phyloP scores from a whole-genome alignment of 2,797 vertebrate species.

The Microctenopoma steveboyesi region DNA sequence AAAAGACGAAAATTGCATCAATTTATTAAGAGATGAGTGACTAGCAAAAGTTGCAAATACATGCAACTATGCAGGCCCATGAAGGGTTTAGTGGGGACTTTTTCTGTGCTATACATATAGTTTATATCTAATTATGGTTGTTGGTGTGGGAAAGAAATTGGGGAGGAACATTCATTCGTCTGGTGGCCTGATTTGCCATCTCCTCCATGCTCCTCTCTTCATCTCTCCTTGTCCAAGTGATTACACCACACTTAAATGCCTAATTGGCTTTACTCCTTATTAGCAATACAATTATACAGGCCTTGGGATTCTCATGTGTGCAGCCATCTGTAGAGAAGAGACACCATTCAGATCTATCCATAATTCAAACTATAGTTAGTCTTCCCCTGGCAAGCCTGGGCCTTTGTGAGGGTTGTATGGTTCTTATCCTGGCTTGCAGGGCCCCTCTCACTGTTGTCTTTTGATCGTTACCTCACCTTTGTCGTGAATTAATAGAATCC shows the following conservation, averaged over 20 bases:
- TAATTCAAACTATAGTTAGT: conserved; percentile 97
- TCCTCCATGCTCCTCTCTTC: conserved; percentile 86
- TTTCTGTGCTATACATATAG: conserved; percentile 87
- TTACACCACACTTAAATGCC: conserved; percentile 98
- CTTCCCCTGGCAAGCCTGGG: conserved; percentile 83
- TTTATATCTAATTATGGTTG: conserved; percentile 95
- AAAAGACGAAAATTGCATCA: conserved; percentile 9
- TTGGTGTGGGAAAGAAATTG: conserved; percentile 76
- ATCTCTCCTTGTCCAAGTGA: conserved; percentile 92
- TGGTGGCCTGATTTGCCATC: conserved; percentile 86
- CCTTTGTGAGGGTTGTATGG: conserved; percentile 86
- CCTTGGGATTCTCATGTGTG: conserved; percentile 93
- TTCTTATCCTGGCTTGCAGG: conserved; percentile 90
- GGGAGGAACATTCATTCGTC: conserved; percentile 75
- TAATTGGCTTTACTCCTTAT: conserved; percentile 99
- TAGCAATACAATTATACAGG: conserved; percentile 99
- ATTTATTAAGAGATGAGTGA: not conserved
- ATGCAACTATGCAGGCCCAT: conserved; percentile 75
- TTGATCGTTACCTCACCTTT: conserved; percentile 76
- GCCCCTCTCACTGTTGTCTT: conserved; percentile 75
- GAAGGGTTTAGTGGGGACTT: conserved; percentile 87
- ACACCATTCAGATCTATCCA: conserved; percentile 96
- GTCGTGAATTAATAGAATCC: conserved; percentile 59
- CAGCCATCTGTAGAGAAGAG: conserved; percentile 95
- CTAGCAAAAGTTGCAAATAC: conserved; percentile 40